phyloP scores from a whole-genome alignment of 2,797 vertebrate genomes.

The Aulostomus chinensis region DNA sequence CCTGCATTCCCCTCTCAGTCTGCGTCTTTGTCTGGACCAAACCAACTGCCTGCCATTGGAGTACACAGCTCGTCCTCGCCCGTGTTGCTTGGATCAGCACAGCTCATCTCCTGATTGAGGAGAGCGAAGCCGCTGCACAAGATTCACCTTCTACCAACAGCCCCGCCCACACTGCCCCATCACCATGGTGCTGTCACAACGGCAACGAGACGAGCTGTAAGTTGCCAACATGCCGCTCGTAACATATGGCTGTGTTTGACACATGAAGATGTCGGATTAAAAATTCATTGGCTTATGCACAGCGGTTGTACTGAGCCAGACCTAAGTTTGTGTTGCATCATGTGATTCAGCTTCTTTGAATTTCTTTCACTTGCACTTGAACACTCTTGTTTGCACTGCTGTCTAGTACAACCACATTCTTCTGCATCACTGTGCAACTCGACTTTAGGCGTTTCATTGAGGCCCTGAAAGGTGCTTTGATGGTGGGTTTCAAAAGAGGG shows the following conservation, averaged over 20 bases:
- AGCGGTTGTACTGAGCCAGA: background rate
- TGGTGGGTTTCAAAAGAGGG: background rate
- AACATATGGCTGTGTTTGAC: background rate
- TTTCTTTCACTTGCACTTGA: background rate
- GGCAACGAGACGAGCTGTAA: constrained; percentile 99
- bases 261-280: background rate
- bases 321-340: constrained; percentile 1
- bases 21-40: constrained; percentile 63
- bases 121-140: constrained; percentile 82
- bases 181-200: constrained; percentile 99
- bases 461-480: background rate
- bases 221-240: constrained; percentile 55
- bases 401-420: background rate
- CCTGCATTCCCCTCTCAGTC: constrained; percentile 74
- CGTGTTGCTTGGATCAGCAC: constrained; percentile 61
- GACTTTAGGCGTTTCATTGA: background rate
- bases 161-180: constrained; percentile 72
- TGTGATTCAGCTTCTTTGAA: background rate
- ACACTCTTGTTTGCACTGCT: background rate
- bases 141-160: constrained; percentile 47
- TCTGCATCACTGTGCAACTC: constrained; percentile 3
- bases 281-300: background rate
- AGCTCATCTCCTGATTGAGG: constrained; percentile 81
- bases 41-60: constrained; percentile 42
- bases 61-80: constrained; percentile 34